Evolutionary conservation across 2,888 invertebrate genomes (phyloP), one percentile per base, ranked within the genome.

Genomic region (Caenorhabditis plicata): DNA sequence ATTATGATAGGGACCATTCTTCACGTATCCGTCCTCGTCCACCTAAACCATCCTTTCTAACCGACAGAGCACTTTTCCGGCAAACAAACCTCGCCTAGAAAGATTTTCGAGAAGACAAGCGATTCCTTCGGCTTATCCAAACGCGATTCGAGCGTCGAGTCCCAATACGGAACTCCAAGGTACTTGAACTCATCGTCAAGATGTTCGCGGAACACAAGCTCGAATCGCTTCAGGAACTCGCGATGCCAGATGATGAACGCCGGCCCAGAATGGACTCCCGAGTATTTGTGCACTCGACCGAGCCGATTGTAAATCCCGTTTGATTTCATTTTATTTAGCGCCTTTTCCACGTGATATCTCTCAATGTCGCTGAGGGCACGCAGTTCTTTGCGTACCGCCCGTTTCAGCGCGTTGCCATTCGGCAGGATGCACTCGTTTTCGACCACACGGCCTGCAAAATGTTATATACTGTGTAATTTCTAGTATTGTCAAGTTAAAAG

Each of bases 141-240:
- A 23, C 64, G 54, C 19, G 77, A 64, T 57, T 82, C 82, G 26
- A 82, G 63, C 0, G 79, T 77, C 11, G 78, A 77, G 65, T 82
- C 82, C 81, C 82, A 82, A 58, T 81, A 82, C 1, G 82, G 82
- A 5, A 82, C 58, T n/a, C 72, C 72, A 9, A 81, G 73, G 20
- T 73, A 64, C 2, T n/a, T n/a, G n/a, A n/a, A n/a, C n/a, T n/a
- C 80, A 5, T 81, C 49, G 9, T 51, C 50, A 41, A 64, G 46
- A 23, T 64, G 60, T 22, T 52, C 50, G 11, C 77, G 68, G 27
- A 73, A 53, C 3, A 73, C 66, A 17, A 76, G 38, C 7, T 35
- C n/a, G 19, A 23, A 70, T 67, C 75, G 45, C 39, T 77, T 77
- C 19, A 77, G 46, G 26, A 77, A 74, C 39, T 77, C 77, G 15